phyloP scores from a whole-genome alignment of 2,888 invertebrate species.

The Patella pellucida region DNA sequence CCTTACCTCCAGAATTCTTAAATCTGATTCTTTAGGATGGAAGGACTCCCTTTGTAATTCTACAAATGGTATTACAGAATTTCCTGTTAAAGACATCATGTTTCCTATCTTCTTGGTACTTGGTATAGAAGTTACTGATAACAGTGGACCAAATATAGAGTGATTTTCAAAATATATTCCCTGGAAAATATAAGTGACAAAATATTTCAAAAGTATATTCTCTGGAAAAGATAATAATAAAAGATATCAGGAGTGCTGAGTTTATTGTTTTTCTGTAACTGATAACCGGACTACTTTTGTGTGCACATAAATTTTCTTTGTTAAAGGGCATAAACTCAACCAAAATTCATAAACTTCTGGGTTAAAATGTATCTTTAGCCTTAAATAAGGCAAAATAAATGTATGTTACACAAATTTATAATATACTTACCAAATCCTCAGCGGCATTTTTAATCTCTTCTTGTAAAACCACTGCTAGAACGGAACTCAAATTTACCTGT shows the following conservation, averaged over 20 bases:
- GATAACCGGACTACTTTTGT: too few species aligned
- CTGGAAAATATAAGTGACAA: slow-evolving; percentile 18
- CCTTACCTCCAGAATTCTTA: slow-evolving; percentile 26
- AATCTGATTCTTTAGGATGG: slow-evolving; percentile 20
- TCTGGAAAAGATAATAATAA: too few species aligned
- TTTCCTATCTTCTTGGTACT: slow-evolving; percentile 1
- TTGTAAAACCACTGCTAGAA: slow-evolving; percentile 1
- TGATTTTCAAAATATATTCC: slow-evolving; percentile 34
- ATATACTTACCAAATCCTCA: slow-evolving; percentile 14
- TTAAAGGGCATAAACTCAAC: too few species aligned
- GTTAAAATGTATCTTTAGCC: not conserved
- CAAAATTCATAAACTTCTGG: not conserved
- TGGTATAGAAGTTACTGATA: slow-evolving; percentile 32
- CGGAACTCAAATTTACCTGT: not conserved
- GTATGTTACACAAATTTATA: not conserved
- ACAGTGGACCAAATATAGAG: slow-evolving; percentile 30
- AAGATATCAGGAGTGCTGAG: too few species aligned
- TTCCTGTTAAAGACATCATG: slow-evolving; percentile 7
- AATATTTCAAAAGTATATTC: not conserved
- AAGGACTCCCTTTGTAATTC: slow-evolving; percentile 28
- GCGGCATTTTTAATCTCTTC: slow-evolving; percentile 16
- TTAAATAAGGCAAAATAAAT: too few species aligned
- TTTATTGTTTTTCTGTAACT: too few species aligned
- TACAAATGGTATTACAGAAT: slow-evolving; percentile 21
- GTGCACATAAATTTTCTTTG: too few species aligned